Conservation (phyloP, 2,797 vertebrate genomes). For the Paedocypris micromegethes region DNA sequence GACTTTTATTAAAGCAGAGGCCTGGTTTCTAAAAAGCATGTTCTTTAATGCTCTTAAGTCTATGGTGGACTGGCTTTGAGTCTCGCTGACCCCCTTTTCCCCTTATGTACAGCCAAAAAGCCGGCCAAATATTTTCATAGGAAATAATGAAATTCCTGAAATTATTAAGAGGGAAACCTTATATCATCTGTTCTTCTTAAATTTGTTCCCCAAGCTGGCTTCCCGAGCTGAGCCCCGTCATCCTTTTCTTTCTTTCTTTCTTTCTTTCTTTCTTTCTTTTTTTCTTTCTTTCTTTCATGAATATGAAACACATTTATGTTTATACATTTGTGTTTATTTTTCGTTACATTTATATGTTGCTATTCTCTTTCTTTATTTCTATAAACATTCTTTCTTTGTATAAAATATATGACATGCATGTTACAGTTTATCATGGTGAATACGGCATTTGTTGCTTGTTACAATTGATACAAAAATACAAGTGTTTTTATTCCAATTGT, state of each 20-base stretch:
- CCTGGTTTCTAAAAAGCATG: slow-evolving; percentile 29
- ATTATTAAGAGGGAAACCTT: slow-evolving; percentile 65
- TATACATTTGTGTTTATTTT: background rate
- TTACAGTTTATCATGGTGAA: no score
- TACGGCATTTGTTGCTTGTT: no score
- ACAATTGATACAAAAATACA: no score
- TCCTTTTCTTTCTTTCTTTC: slow-evolving; percentile 35
- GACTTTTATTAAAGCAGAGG: slow-evolving; percentile 33
- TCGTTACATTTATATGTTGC: background rate
- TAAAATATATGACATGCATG: no score
- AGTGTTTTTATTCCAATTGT: no score
- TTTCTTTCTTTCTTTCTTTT: slow-evolving; percentile 6
- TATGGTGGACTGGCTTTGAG: slow-evolving; percentile 33
- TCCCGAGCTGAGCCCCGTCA: slow-evolving; percentile 30
- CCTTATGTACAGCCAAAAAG: slow-evolving; percentile 50
- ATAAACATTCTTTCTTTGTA: no score
- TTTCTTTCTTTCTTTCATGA: background rate
- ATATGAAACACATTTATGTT: slow-evolving; percentile 4
- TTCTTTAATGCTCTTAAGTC: slow-evolving; percentile 28
- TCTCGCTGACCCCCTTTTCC: slow-evolving; percentile 41
- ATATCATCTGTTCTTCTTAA: slow-evolving; percentile 58
- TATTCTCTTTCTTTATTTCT: no score
- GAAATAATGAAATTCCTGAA: slow-evolving; percentile 76
- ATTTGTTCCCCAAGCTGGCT: slow-evolving; percentile 41
- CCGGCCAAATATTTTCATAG: slow-evolving; percentile 70